A percentile compares a stretch with the other conserved stretches of the same genome.
phyloP scores from a whole-genome alignment of 2,113 vertebrate genomes.

The Vulpes lagopus region DNA sequence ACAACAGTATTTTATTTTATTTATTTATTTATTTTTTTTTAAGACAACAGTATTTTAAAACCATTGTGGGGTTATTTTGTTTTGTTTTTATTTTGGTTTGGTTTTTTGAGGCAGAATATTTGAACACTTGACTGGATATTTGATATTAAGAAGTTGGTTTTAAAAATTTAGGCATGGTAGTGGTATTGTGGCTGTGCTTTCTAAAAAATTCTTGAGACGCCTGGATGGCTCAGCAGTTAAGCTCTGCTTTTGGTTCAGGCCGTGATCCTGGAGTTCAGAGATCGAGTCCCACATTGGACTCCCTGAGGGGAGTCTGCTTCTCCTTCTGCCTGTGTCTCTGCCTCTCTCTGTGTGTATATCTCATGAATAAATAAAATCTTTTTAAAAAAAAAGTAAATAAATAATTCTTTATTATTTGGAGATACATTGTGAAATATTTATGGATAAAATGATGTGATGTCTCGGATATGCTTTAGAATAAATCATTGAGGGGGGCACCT shows the following conservation, averaged over 20 bases:
- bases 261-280: too few species aligned
- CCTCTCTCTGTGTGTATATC: too few species aligned
- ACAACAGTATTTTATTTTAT: not conserved
- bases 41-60: not conserved
- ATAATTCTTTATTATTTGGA: not conserved
- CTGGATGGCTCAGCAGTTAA: too few species aligned
- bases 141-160: constrained; percentile 5
- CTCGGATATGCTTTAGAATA: constrained; percentile 39
- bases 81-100: too few species aligned
- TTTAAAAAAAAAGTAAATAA: too few species aligned
- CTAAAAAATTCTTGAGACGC: not conserved
- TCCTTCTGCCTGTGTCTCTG: too few species aligned
- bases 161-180: not conserved
- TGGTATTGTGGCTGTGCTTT: not conserved
- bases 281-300: too few species aligned
- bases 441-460: not conserved
- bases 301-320: too few species aligned
- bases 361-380: too few species aligned
- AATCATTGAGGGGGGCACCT: not conserved
- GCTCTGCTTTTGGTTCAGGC: too few species aligned
- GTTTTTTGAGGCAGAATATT: not conserved
- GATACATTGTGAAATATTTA: constrained; percentile 16
- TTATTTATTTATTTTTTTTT: too few species aligned
- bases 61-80: not conserved
- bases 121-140: not conserved